Conservation (phyloP, 2,797 vertebrate species). For the Odontamblyopus rebecca region DNA sequence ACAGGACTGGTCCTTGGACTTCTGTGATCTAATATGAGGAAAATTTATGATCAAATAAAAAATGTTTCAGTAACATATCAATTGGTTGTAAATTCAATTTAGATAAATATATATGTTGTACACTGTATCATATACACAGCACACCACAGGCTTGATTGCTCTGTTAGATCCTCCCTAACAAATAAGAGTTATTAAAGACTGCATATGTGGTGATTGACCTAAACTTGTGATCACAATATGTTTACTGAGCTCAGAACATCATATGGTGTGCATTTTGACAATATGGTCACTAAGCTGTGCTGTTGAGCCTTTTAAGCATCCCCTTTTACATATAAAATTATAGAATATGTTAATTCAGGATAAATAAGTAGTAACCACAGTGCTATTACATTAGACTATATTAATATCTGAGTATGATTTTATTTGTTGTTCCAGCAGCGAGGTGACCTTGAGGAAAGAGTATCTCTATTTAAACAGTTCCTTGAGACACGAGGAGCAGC, state of each 20-base stretch:
- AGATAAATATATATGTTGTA: no score
- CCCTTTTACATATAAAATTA: neutral
- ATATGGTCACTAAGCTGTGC: conserved; percentile 58
- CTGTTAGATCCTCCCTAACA: no score
- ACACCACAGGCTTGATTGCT: no score
- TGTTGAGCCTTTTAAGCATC: conserved; percentile 12
- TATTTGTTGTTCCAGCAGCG: conserved; percentile 73
- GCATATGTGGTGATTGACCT: neutral
- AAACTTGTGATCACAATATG: neutral
- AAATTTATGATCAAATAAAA: no score
- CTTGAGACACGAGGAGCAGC: conserved; percentile 90
- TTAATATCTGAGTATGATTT: neutral
- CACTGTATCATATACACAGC: no score
- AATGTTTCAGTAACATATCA: no score
- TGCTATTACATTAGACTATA: neutral
- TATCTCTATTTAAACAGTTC: conserved; percentile 86
- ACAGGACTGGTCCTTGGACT: no score
- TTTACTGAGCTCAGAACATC: neutral
- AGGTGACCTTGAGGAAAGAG: conserved; percentile 83
- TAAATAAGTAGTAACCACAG: neutral
- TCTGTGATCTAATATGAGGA: no score
- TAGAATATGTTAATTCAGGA: neutral
- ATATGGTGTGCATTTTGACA: conserved; percentile 22
- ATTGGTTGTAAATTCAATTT: no score
- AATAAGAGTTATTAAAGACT: neutral